These are phyloP conservation scores for Mus minutoides DNA, from an alignment of 2,797 vertebrate species.

Conservation along the genomic window DNA sequence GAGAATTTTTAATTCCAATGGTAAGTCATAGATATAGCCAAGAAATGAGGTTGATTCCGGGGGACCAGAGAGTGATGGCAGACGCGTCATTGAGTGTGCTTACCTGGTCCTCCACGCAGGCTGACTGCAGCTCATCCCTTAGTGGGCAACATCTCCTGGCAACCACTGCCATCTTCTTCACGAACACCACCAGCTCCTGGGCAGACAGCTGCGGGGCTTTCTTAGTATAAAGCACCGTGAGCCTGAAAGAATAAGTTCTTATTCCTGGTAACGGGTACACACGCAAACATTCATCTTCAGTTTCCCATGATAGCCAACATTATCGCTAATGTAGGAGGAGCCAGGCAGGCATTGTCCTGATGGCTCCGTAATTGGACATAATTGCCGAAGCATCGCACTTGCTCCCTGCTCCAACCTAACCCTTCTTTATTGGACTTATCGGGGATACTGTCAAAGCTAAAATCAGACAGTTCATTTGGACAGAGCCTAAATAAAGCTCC, in stretches of 20 bases:
- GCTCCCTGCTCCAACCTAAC: background rate
- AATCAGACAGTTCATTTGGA: background rate
- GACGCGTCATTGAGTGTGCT: background rate
- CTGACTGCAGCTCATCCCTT: conserved; percentile 59
- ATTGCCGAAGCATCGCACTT: background rate
- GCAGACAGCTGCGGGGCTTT: conserved; percentile 80
- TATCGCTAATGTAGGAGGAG: background rate
- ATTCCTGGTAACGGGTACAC: background rate
- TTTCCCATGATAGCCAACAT: background rate
- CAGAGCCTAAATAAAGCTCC: background rate
- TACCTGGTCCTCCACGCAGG: conserved; percentile 78
- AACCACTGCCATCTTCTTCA: conserved; percentile 16
- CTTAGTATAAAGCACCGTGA: conserved; percentile 74
- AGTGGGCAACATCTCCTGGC: conserved; percentile 80
- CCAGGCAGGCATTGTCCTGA: background rate
- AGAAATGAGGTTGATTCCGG: background rate
- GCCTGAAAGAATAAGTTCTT: conserved; percentile 72
- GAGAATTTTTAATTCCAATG: background rate
- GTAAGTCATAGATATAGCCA: background rate
- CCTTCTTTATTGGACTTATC: background rate
- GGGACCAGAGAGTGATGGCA: background rate
- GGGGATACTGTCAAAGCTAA: background rate
- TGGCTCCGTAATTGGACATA: background rate
- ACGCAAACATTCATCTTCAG: background rate
- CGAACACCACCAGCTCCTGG: conserved; percentile 70